These are phyloP conservation scores for Chondrilla cf. caribensis DNA, from an alignment of 37 sponge, comb jelly and placozoan genomes.

Conservation along the genomic window DNA sequence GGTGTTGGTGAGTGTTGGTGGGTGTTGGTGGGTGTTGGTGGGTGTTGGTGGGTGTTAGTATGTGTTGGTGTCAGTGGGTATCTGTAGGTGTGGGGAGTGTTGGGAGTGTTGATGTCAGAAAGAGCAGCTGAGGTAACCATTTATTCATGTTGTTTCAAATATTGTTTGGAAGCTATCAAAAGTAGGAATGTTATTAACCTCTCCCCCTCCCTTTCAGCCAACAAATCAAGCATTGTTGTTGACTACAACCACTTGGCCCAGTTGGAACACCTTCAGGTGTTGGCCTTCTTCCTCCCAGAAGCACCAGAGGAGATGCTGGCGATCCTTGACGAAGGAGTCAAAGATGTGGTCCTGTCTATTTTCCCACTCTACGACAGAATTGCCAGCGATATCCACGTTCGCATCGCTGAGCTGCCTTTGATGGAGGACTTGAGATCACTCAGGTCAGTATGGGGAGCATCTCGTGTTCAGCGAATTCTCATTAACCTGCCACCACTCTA, in stretches of 20 bases:
- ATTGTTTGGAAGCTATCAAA: too few species aligned
- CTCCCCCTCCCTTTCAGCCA: constrained; percentile 35
- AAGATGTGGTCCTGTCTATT: constrained; percentile 91
- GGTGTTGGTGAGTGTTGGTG: too few species aligned
- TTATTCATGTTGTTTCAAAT: too few species aligned
- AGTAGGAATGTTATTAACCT: neutral
- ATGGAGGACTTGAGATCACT: constrained; percentile 97
- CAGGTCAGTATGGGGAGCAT: constrained; percentile 62
- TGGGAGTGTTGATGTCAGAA: too few species aligned
- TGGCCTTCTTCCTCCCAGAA: constrained; percentile 99
- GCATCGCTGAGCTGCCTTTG: constrained; percentile 92
- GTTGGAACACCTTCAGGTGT: constrained; percentile 63
- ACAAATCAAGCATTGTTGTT: constrained; percentile 89
- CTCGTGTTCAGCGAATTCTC: neutral
- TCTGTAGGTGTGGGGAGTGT: too few species aligned
- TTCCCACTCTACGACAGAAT: constrained; percentile 94
- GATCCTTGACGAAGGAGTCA: constrained; percentile 97
- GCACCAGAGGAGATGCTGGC: constrained; percentile 97
- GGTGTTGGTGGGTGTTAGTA: too few species aligned
- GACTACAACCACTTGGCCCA: constrained; percentile 89
- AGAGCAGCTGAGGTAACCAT: too few species aligned
- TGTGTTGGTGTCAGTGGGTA: too few species aligned
- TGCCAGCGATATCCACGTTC: constrained; percentile 83
- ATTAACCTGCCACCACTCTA: too few species aligned
- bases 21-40: too few species aligned